Evolutionary conservation across 2,888 invertebrate species (phyloP).

Genomic region (Nemotelus nigrinus): DNA sequence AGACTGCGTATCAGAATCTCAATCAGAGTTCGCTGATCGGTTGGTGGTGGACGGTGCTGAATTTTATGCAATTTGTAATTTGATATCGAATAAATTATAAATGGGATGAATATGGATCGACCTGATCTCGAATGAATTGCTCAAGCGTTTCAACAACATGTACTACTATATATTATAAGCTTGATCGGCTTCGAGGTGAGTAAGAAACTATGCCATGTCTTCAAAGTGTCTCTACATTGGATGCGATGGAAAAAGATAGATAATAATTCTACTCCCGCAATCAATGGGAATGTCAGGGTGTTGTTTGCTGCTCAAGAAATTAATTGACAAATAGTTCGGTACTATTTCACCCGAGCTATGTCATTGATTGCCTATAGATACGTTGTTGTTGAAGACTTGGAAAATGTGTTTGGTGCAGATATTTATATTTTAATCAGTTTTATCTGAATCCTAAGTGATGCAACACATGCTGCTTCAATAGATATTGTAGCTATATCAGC

Average conservation of each 20-base stretch:
- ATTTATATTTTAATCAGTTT: too few relatives aligned
- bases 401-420: too few relatives aligned
- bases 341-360: slow-evolving; percentile 18
- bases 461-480: too few relatives aligned
- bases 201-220: background rate
- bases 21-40: background rate
- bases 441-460: too few relatives aligned
- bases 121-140: slow-evolving; percentile 3
- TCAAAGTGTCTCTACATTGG: too few relatives aligned
- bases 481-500: too few relatives aligned
- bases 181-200: background rate
- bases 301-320: slow-evolving; percentile 9
- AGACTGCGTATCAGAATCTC: background rate
- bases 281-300: background rate
- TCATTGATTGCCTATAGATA: slow-evolving; percentile 23
- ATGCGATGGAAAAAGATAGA: too few relatives aligned
- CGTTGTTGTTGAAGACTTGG: too few relatives aligned
- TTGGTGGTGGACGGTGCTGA: background rate
- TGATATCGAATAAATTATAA: slow-evolving; percentile 37
- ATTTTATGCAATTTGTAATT: slow-evolving; percentile 39
- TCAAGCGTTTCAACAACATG: background rate
- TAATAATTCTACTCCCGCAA: background rate
- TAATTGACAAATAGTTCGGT: slow-evolving; percentile 28
- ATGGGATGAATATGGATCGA: slow-evolving; percentile 36
- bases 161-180: background rate